Base-by-base conservation (phyloP, 2,797 vertebrate species). In the Kryptopterus vitreolus region DNA sequence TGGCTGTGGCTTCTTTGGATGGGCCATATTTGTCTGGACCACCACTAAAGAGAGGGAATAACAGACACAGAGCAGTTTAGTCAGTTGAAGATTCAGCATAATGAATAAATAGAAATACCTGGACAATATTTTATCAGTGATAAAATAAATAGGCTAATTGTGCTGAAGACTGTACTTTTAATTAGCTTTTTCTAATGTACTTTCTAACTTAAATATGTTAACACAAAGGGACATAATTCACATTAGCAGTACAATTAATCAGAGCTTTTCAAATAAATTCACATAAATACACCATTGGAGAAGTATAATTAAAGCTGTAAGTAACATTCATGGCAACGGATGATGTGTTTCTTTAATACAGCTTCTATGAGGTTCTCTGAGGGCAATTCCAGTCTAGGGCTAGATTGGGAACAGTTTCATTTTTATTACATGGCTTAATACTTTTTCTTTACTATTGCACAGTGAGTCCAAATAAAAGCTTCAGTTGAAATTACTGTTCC, bases 21-120 rank as follows among this genome's bases (percentile, higher is more conserved):
- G 88, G 43, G 84, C 89, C 89, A 94, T 79, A 87, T 92, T 93
- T 84, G 91, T 92, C 85, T 94, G 93, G 88, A 96, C 95, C 89
- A 94, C 91, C 95, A 95, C 87, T 92, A 77, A 46, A 65, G 48
- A 62, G 46, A 72, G 15, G 26, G 20, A 81, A n/a, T 33, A 4
- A 35, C 26, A 81, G 52, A 55, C 50, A 59, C 33, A 65, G 11
- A 22, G 52, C 4, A 29, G 24, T 58, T 81, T 26, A 59, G 46
- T 66, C 38, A 59, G 20, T 1, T 11, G 22, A 13, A 15, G 20
- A 35, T 35, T 68, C 20, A 26, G n/a, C 22, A 4, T 26, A 74
- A 53, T 72, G 35, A 62, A 65, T 4, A 65, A 65, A 33, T 65
- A 11, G 33, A 65, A 24, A 70, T 48, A n/a, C 16, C 16, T 82